Percentiles rank a stretch among this genome's conserved stretches.
Conservation (phyloP, 2,888 invertebrate genomes). For the Oegoconia quadripuncta region DNA sequence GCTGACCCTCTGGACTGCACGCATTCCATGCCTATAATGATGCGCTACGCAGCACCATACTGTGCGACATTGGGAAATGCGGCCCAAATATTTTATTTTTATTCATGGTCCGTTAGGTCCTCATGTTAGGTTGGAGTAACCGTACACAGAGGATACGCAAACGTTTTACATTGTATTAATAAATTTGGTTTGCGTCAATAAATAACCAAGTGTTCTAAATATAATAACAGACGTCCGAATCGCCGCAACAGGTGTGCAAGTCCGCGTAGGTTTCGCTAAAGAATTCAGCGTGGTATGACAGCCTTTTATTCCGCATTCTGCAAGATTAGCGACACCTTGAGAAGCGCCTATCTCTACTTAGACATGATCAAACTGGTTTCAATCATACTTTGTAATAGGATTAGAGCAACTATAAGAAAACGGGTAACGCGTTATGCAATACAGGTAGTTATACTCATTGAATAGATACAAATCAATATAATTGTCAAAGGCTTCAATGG, state of each 20-base stretch:
- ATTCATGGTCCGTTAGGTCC: slow-evolving; percentile 57
- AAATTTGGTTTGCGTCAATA: too few species aligned
- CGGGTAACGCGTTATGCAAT: not conserved
- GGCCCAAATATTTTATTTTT: slow-evolving; percentile 56
- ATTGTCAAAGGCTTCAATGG: not conserved
- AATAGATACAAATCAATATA: not conserved
- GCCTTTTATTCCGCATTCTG: slow-evolving; percentile 31
- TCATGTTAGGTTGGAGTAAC: slow-evolving; percentile 23
- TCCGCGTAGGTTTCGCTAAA: slow-evolving; percentile 35
- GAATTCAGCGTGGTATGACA: slow-evolving; percentile 29
- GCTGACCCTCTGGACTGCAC: slow-evolving; percentile 46
- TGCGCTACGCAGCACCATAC: slow-evolving; percentile 50
- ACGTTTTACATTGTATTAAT: too few species aligned
- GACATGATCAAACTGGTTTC: slow-evolving; percentile 19
- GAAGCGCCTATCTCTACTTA: slow-evolving; percentile 15
- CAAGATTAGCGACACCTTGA: slow-evolving; percentile 21
- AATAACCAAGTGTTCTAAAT: too few species aligned
- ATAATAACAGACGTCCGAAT: slow-evolving; percentile 21
- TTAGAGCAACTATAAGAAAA: not conserved
- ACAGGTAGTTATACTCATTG: slow-evolving; percentile 1
- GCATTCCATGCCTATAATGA: slow-evolving; percentile 54
- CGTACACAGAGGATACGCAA: too few species aligned
- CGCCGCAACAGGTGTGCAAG: slow-evolving; percentile 43
- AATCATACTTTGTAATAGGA: slow-evolving; percentile 10
- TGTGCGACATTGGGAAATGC: slow-evolving; percentile 59